phyloP scores from a whole-genome alignment of 2,797 vertebrate species.

The Anguilla marmorata region DNA sequence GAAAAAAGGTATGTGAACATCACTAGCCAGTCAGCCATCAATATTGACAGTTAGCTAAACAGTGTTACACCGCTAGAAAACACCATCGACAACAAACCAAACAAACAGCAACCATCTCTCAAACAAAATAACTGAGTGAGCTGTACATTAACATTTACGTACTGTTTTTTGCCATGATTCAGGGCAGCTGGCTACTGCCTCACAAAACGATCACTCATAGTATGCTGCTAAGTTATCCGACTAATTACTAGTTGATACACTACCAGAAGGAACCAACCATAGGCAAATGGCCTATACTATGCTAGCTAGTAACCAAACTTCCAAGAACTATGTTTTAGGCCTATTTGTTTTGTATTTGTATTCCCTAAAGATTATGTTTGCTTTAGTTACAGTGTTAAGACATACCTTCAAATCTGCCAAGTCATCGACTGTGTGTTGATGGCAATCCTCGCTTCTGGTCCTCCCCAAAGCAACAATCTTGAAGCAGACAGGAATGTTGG shows the following conservation, averaged over 20 bases:
- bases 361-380: neutral
- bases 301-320: neutral
- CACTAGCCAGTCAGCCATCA: neutral
- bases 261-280: neutral
- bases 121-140: neutral
- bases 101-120: neutral
- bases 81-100: neutral
- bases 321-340: too few species aligned
- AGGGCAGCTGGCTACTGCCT: neutral
- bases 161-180: neutral
- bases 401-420: neutral
- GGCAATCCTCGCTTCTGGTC: neutral
- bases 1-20: too few species aligned
- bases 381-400: neutral
- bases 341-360: neutral
- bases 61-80: neutral
- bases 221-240: too few species aligned
- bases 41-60: neutral
- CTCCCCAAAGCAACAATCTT: neutral
- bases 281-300: neutral
- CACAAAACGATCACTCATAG: neutral
- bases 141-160: neutral
- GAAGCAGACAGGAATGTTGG: too few species aligned
- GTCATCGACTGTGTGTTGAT: neutral
- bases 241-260: too few species aligned